These are phyloP conservation scores for Epizoanthus illoricatus DNA, from an alignment of 92 coral and sea anemone genomes.

Conservation along the genomic window DNA sequence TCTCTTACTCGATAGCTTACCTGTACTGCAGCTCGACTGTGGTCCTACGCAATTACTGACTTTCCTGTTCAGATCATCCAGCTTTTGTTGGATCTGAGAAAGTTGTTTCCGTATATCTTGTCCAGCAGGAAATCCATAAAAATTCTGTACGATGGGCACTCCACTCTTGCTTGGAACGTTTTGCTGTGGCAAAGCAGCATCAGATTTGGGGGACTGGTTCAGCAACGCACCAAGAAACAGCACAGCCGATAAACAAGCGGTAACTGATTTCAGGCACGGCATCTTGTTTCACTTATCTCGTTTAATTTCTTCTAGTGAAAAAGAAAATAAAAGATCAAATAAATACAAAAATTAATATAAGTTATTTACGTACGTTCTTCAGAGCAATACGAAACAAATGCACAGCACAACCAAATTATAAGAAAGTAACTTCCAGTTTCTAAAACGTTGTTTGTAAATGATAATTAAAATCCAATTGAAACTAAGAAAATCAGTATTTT, in stretches of 20 bases:
- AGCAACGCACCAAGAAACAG: background rate
- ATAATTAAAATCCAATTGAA: too few relatives aligned
- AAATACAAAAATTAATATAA: too few relatives aligned
- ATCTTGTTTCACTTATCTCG: background rate
- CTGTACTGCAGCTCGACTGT: background rate
- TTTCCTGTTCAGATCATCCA: slow-evolving; percentile 14
- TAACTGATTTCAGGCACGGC: background rate
- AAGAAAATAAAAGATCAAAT: too few relatives aligned
- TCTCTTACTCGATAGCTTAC: background rate
- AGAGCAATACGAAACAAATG: too few relatives aligned
- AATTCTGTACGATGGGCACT: too few relatives aligned
- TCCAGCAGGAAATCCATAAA: background rate
- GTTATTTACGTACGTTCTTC: too few relatives aligned
- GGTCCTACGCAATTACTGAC: background rate
- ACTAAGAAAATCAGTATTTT: too few relatives aligned
- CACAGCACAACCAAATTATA: too few relatives aligned
- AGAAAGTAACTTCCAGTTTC: too few relatives aligned
- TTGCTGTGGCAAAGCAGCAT: background rate
- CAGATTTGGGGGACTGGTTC: background rate
- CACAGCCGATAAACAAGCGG: background rate
- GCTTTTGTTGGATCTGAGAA: background rate
- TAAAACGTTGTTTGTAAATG: too few relatives aligned
- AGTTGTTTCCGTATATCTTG: background rate
- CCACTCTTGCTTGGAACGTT: background rate
- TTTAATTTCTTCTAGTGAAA: background rate